phyloP scores from a whole-genome alignment of 2,888 invertebrate species.

The Morpho deidamia region DNA sequence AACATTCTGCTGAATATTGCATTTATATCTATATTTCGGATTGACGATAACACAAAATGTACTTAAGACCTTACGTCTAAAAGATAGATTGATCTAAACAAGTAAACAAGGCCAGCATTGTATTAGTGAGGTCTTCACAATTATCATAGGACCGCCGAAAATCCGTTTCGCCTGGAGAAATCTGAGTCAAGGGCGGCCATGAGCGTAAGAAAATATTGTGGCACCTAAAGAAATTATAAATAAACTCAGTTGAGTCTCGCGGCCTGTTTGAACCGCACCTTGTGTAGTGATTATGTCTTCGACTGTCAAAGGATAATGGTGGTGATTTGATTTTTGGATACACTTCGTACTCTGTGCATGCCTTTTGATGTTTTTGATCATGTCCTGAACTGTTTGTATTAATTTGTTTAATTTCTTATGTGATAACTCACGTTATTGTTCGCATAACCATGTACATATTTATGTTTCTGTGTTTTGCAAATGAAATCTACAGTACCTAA shows the following conservation, averaged over 20 bases:
- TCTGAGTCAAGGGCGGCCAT: constrained; percentile 68
- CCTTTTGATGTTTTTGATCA: constrained; percentile 8
- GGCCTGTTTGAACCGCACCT: constrained; percentile 17
- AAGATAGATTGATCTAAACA: no score
- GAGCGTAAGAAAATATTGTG: constrained; percentile 56
- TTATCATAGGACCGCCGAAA: constrained; percentile 5
- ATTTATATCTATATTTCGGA: no score
- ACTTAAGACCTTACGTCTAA: no score
- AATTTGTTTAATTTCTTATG: constrained; percentile 7
- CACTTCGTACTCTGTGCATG: constrained; percentile 17
- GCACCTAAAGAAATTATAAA: constrained; percentile 61
- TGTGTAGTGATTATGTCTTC: constrained; percentile 20
- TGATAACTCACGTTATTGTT: not conserved
- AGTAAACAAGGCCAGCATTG: not conserved
- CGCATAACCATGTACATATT: not conserved
- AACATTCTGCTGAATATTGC: no score
- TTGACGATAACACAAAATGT: no score
- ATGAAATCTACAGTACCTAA: not conserved
- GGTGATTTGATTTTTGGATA: constrained; percentile 26
- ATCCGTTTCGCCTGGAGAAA: constrained; percentile 27
- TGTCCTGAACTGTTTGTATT: constrained; percentile 7
- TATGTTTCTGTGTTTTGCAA: not conserved
- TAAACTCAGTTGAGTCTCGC: constrained; percentile 60
- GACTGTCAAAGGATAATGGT: constrained; percentile 20
- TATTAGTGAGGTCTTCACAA: no score